phyloP scores from a whole-genome alignment of 2,113 vertebrate species.

The Hystrix cristata region DNA sequence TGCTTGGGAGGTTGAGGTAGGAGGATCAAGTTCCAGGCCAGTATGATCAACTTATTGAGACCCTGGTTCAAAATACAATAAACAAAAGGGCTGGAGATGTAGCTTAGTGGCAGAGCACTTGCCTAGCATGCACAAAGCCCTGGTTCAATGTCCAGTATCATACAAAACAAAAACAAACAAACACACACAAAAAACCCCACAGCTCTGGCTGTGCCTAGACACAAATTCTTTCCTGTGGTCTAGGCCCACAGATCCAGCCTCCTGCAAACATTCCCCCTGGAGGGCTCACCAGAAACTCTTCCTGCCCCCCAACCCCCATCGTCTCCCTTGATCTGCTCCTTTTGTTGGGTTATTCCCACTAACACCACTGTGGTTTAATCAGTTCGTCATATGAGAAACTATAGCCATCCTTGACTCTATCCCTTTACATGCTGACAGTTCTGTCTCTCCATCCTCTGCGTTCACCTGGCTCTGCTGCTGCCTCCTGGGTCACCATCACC shows the following conservation, averaged over 20 bases:
- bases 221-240: not conserved
- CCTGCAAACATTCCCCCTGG: not conserved
- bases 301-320: not conserved
- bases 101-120: not conserved
- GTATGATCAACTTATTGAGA: not conserved
- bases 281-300: not conserved
- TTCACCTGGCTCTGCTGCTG: accelerated
- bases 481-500: not conserved
- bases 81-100: not conserved
- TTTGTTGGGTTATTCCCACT: not conserved
- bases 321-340: not conserved
- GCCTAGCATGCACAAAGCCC: not conserved
- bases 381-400: not conserved
- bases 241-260: not conserved
- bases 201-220: not conserved
- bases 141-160: not conserved
- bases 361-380: not conserved
- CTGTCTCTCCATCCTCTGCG: not conserved
- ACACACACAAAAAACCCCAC: accelerated
- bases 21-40: not conserved
- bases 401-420: not conserved
- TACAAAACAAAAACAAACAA: not conserved
- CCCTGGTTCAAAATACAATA: not conserved
- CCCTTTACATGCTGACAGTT: not conserved
- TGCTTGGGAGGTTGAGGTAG: not conserved